Base-by-base conservation (phyloP, 1,140 invertebrate genomes). In the Diachasmimorpha longicaudata region DNA sequence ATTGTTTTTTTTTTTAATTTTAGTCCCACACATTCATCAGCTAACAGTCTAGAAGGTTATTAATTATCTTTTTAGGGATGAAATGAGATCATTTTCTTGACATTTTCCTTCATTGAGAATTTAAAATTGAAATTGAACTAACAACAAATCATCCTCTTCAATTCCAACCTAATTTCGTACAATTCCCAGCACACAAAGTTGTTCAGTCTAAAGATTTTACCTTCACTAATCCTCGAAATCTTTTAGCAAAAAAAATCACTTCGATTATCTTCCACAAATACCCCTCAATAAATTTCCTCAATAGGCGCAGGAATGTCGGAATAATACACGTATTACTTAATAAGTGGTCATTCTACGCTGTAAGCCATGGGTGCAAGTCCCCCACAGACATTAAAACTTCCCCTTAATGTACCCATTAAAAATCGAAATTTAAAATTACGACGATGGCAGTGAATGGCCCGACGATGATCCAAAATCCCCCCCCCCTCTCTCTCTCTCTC, bases 321-420 rank as follows among this genome's bases (percentile, higher is more conserved):
- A 80, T 82, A 78, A 68, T 74, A 81, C 77, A 79, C 74, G 71
- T 81, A 77, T 77, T 69, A 63, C 52, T 78, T 79, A 78, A 52
- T 82, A 79, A 82, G 78, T 86, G 85, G 85, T 86, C 83, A 79
- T 86, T 86, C 81, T 85, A 85, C 82, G 79, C 81, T 81, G 82
- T 78, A 52, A 78, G 77, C 58, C 73, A 76, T 68, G 71, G 36
- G 52, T 48, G 69, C 70, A 76, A 82, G 79, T 81, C 79, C 78
- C 80, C 81, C 72, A 31, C 31, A 31, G 31, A 31, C 73, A 75
- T 77, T 78, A 83, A 79, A 63, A 68, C 0, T 48, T 31, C 16
- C 58, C 72, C 70, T 36, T 58, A 52, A 74, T 37, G 21, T 16
- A 16, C 14, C 14, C 13, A 52, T 52, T 79, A 76, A 79, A 79